Evolutionary conservation across 2,113 vertebrate species (phyloP).

Genomic region (Lycaon pictus): DNA sequence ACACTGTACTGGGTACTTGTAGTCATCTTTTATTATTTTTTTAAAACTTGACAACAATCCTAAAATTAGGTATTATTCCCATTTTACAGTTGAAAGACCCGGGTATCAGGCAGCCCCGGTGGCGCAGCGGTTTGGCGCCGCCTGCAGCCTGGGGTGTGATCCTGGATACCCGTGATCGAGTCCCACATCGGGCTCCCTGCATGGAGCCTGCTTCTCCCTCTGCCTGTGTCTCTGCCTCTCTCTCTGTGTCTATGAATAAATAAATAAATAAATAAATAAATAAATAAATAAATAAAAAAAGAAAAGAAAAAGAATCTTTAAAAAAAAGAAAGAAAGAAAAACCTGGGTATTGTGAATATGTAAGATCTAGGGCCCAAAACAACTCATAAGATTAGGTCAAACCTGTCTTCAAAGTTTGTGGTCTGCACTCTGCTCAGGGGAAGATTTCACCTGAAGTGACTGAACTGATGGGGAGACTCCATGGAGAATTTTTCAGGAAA

Average conservation of each 20-base stretch:
- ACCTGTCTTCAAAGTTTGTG: background rate
- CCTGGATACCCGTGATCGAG: too few species aligned
- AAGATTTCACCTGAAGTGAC: background rate
- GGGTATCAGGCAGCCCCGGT: too few species aligned
- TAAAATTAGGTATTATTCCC: background rate
- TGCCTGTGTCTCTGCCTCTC: too few species aligned
- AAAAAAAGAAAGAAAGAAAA: background rate
- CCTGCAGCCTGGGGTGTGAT: too few species aligned
- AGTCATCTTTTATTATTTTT: background rate
- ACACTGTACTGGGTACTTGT: background rate
- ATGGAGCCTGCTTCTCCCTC: too few species aligned
- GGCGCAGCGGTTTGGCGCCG: too few species aligned
- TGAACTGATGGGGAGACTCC: background rate
- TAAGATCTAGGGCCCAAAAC: background rate
- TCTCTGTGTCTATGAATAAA: too few species aligned
- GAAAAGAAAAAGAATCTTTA: too few species aligned
- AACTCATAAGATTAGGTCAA: background rate
- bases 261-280: too few species aligned
- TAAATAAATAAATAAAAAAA: too few species aligned
- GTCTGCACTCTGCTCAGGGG: background rate
- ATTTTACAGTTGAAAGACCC: background rate
- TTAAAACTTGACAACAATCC: background rate
- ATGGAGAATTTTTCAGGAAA: slow-evolving; percentile 58
- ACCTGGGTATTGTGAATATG: background rate
- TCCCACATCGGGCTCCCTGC: too few species aligned